Evolutionary conservation across 1,140 invertebrate genomes (phyloP), one percentile per base, ranked within the genome.

Genomic region (Zaprionus camerounensis): DNA sequence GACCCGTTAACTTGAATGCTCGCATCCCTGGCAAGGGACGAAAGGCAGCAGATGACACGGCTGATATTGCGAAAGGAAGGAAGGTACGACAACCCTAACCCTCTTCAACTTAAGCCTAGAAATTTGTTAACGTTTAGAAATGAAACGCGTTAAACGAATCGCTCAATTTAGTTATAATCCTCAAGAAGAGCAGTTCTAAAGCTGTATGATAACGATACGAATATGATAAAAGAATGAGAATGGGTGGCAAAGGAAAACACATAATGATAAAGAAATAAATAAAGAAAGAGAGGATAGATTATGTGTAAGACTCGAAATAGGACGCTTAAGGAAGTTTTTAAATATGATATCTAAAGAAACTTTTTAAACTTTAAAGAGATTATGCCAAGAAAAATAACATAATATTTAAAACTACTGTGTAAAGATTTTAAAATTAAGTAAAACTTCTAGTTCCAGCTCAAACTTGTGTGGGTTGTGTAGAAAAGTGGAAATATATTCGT

Each of bases 1-100:
- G 83, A 83, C 84, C 84, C 77, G 66, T 85, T 72, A 88, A 83
- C 84, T 87, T 83, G 46, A 36, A 36, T 28, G 5, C 66, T 28
- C 7, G 34, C 58, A 63, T 71, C 58, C 28, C 49, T 62, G 20
- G 31, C 55, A 31, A 31, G 28, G 28, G 28, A 31, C 28, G 58
- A 58, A 70, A 70, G 41, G n/a, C 41, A 13, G 41, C 66, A 57
- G 67, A 38, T 58, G 72, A 73, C 72, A 59, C 17, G 9, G 72
- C 67, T 70, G 41, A 68, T 73, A 68, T 68, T 55, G 34, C 28
- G 26, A 56, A 57, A 28, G 11, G n/a, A 13, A 38, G 20, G 17
- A 28, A 46, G 64, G 49, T 55, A 53, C 31, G 36, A 11, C 59
- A 69, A 71, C 72, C 72, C 67, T 75, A 69, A 75, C 72, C 72